Evolutionary conservation across 2,888 invertebrate species (phyloP).

Genomic region (Thysanoteuthis rhombus): DNA sequence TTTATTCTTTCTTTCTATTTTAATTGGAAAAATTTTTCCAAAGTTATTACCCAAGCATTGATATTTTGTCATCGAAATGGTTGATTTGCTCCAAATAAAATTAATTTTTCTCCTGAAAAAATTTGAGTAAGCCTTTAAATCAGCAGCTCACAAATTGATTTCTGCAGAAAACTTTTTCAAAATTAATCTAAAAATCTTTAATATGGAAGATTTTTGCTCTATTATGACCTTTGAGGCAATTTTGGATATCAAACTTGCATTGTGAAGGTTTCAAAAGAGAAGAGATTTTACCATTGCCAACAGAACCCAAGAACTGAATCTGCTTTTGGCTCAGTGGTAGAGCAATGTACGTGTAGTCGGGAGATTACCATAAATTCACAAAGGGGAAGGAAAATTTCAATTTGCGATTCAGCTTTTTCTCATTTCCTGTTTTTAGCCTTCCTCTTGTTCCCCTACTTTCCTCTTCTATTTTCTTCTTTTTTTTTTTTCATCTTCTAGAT

Average conservation of each 20-base stretch:
- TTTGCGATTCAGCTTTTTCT: no score
- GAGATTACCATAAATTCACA: no score
- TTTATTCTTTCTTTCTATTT: not conserved
- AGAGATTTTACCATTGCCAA: no score
- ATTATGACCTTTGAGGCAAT: not conserved
- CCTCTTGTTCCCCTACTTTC: no score
- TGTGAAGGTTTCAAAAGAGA: not conserved
- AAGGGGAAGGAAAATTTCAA: no score
- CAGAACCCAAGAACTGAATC: no score
- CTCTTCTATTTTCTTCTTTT: no score
- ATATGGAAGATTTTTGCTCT: not conserved
- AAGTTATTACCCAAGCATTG: not conserved
- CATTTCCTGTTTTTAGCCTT: no score
- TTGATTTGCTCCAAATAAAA: not conserved
- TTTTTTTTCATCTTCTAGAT: no score
- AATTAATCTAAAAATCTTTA: not conserved
- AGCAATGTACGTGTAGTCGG: no score
- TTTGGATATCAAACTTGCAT: not conserved
- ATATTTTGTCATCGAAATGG: not conserved
- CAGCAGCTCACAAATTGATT: not conserved
- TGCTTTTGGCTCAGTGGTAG: no score
- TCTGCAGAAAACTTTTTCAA: not conserved
- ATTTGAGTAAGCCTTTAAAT: not conserved
- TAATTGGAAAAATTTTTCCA: not conserved
- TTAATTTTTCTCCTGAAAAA: not conserved